These are phyloP conservation scores for Abrostola tripartita DNA, from an alignment of 2,888 invertebrate genomes.

Conservation along the genomic window DNA sequence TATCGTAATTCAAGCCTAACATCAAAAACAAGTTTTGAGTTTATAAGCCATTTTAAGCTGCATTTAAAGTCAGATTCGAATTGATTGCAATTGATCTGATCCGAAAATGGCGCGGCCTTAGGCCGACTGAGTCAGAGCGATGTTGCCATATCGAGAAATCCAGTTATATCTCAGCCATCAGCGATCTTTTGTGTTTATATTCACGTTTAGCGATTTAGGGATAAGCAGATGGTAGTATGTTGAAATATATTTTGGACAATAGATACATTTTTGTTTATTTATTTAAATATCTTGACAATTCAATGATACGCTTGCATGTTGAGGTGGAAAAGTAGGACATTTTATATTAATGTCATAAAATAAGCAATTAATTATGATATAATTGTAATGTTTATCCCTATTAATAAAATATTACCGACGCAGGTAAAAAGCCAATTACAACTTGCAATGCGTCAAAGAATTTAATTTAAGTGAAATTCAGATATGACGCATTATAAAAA, in stretches of 20 bases:
- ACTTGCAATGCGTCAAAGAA: too few relatives aligned
- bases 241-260: constrained; percentile 24
- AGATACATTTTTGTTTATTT: neutral
- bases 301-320: too few relatives aligned
- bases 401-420: too few relatives aligned
- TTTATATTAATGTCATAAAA: too few relatives aligned
- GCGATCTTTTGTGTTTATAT: constrained; percentile 25
- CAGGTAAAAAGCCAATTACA: too few relatives aligned
- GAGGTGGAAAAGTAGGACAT: too few relatives aligned
- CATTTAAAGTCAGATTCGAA: constrained; percentile 2
- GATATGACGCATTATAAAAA: too few relatives aligned
- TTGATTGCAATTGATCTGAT: constrained; percentile 28
- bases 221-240: neutral
- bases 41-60: constrained; percentile 14
- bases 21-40: neutral
- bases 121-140: constrained; percentile 36
- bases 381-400: too few relatives aligned
- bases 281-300: too few relatives aligned
- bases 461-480: too few relatives aligned
- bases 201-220: constrained; percentile 13
- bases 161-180: constrained; percentile 42
- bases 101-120: constrained; percentile 48
- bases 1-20: too few relatives aligned
- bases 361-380: too few relatives aligned
- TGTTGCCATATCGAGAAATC: constrained; percentile 42